A percentile compares a stretch with the other conserved stretches of the same genome.
phyloP scores from a whole-genome alignment of 2,888 invertebrate species.

The Chalcosyrphus nemorum region DNA sequence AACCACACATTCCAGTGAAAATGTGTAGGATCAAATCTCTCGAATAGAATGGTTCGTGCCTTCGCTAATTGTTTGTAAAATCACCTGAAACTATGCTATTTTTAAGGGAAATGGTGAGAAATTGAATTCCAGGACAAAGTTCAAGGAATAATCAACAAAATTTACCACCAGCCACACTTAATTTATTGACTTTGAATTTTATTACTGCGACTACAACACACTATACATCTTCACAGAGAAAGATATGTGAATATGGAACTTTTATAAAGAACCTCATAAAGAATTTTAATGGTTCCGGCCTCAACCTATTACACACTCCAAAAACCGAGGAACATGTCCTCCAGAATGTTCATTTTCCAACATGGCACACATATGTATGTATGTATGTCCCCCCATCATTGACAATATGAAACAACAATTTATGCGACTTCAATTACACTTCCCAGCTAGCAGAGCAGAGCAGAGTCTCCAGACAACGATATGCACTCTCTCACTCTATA shows the following conservation, averaged over 20 bases:
- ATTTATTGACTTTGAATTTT: too few species aligned
- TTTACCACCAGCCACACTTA: too few species aligned
- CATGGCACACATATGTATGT: neutral
- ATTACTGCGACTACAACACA: too few species aligned
- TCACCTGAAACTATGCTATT: too few species aligned
- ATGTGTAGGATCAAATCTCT: too few species aligned
- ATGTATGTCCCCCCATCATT: neutral
- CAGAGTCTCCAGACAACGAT: conserved; percentile 41
- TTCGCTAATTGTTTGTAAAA: too few species aligned
- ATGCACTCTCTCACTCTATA: conserved; percentile 21
- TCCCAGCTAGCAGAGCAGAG: conserved; percentile 25
- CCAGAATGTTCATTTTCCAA: neutral
- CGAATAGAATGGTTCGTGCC: too few species aligned
- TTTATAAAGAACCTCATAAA: neutral
- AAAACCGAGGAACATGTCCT: neutral
- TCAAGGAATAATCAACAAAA: too few species aligned
- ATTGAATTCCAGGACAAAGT: too few species aligned
- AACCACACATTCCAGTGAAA: too few species aligned
- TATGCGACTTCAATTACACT: conserved; percentile 50
- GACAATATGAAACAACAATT: conserved; percentile 36
- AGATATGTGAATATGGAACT: neutral
- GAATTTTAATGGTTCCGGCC: neutral
- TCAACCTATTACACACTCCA: neutral
- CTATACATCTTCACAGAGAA: too few species aligned
- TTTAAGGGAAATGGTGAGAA: too few species aligned